Evolutionary conservation across 1,140 invertebrate genomes (phyloP).

Genomic region (Copidosoma floridanum): DNA sequence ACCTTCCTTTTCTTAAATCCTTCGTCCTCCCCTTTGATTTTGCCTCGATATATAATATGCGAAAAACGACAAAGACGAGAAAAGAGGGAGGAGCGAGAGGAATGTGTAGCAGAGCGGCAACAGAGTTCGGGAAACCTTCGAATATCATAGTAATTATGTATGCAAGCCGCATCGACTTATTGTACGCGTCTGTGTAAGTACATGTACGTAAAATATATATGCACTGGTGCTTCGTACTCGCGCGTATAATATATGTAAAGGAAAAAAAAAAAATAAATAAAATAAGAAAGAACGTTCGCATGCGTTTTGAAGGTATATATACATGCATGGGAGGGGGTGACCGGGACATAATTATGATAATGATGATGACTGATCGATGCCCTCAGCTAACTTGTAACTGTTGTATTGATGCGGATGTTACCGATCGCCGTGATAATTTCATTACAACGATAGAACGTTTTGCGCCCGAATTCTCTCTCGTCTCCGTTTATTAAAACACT

Average conservation of each 20-base stretch:
- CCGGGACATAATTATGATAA: conserved; percentile 10
- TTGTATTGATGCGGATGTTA: not conserved
- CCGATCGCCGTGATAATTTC: conserved; percentile 23
- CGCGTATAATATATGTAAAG: not conserved
- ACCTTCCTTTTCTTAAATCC: not conserved
- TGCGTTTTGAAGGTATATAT: too few relatives aligned
- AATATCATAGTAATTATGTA: conserved; percentile 17
- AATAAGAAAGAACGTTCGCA: too few relatives aligned
- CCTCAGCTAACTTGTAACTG: too few relatives aligned
- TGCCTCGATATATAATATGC: conserved; percentile 6
- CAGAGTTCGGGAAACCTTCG: conserved; percentile 16
- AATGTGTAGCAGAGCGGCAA: not conserved
- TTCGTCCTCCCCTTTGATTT: not conserved
- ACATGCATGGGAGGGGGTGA: not conserved
- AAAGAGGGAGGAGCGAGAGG: not conserved
- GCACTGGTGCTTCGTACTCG: too few relatives aligned
- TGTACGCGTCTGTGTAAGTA: not conserved
- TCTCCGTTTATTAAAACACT: too few relatives aligned
- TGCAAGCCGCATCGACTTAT: too few relatives aligned
- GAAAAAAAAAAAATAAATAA: not conserved
- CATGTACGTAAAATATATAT: too few relatives aligned
- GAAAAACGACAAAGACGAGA: too few relatives aligned
- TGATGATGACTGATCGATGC: conserved; percentile 13
- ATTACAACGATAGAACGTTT: conserved; percentile 17
- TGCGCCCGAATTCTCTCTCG: too few relatives aligned